Evolutionary conservation across 1,140 invertebrate species (phyloP).

Genomic region (Coelopa frigida): DNA sequence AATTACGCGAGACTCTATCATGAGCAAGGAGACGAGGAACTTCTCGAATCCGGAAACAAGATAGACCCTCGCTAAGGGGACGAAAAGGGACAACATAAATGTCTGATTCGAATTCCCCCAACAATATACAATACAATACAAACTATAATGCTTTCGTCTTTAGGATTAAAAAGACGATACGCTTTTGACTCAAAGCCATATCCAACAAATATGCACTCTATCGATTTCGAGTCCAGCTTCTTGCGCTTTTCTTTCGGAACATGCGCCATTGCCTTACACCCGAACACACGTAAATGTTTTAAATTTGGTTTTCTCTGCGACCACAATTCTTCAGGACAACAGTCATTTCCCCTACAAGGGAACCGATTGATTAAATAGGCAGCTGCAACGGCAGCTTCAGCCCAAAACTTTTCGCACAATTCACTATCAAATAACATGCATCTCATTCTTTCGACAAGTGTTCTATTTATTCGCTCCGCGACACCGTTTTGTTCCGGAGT

Average conservation of each 20-base stretch:
- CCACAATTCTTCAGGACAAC: constrained; percentile 24
- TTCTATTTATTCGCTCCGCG: constrained; percentile 25
- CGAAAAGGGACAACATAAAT: no score
- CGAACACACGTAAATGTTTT: constrained; percentile 33
- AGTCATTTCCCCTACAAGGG: constrained; percentile 35
- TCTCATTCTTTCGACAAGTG: constrained; percentile 15
- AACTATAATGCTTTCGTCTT: no score
- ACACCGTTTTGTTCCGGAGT: constrained; percentile 40
- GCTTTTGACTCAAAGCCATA: constrained; percentile 29
- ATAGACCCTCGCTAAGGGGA: no score
- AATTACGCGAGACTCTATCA: no score
- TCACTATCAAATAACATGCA: constrained; percentile 25
- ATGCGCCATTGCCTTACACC: constrained; percentile 37
- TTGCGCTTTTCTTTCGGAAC: constrained; percentile 32
- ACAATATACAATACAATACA: no score
- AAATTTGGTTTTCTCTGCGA: constrained; percentile 21
- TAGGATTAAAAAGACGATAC: constrained; percentile 27
- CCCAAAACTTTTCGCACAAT: constrained; percentile 44
- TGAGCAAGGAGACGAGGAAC: no score
- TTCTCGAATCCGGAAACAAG: no score
- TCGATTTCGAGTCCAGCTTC: constrained; percentile 30
- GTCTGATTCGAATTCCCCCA: no score
- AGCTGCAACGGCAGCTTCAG: constrained; percentile 42
- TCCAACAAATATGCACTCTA: constrained; percentile 34
- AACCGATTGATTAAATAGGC: constrained; percentile 11